Evolutionary conservation across 2,888 invertebrate genomes (phyloP), one percentile per base, ranked within the genome.

Genomic region (Piscicola geometra): DNA sequence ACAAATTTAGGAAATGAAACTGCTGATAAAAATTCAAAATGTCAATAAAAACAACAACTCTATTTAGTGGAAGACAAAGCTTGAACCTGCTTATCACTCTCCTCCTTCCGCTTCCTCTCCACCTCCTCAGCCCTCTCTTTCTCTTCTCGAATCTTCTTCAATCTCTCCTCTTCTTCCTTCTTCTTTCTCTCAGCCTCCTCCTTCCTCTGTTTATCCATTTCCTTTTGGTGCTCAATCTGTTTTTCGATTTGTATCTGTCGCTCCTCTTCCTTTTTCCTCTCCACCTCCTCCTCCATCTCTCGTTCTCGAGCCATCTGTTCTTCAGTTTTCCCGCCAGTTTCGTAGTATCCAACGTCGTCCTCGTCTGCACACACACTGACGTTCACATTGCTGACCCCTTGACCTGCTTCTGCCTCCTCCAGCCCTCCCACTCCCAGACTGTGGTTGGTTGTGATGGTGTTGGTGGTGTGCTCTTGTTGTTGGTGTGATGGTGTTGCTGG

Each of bases 191-290:
- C 73, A 12, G 35, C 64, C n/a, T 73, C 73, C 35, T 73, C 64
- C 33, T 73, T 73, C 33, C 73, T 73, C 28, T 64, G 93, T 73
- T 91, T 88, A 79, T 90, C 90, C 80, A 92, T 89, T 82, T 90
- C 89, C 79, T 92, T 88, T 84, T 92, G 91, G 84, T 92, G 92
- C 82, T 92, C 91, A 35, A 82, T 80, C 76, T 85, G 83, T 78
- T 81, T 79, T 77, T 85, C 85, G 71, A 84, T 78, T 75, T 82
- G 80, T 78, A 85, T 82, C 83, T 73, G 60, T 30, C 56, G 30
- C 36, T 30, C 41, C 18, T 66, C 50, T 69, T 75, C 75, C 50
- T 75, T 35, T 52, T 36, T 56, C n/a, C n/a, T 56, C 25, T 3
- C n/a, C n/a, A 18, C n/a, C n/a, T 56, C 60, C n/a, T 3, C 60